These are phyloP conservation scores for Felis chaus DNA, from an alignment of 2,113 vertebrate genomes.

Conservation along the genomic window DNA sequence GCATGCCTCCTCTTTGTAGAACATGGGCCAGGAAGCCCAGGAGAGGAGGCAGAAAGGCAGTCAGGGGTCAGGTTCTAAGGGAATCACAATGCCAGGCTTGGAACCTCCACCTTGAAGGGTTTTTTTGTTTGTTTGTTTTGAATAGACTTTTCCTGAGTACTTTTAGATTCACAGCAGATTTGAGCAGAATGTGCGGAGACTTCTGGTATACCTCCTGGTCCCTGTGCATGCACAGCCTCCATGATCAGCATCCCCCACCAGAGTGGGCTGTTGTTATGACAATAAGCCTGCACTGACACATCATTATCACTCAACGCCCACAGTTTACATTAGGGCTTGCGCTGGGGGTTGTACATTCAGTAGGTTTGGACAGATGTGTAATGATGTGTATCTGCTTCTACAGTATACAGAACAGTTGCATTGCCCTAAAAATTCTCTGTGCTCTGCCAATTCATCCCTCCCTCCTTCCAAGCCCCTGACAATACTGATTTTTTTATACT, in stretches of 20 bases:
- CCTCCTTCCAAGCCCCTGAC: background rate
- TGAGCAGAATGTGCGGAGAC: background rate
- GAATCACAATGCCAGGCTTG: background rate
- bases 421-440: background rate
- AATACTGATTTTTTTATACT: background rate
- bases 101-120: background rate
- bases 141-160: background rate
- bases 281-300: rapidly evolving
- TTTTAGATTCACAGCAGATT: background rate
- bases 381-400: background rate
- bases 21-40: background rate
- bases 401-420: background rate
- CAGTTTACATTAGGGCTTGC: background rate
- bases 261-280: background rate
- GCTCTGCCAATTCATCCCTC: background rate
- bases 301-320: background rate
- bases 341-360: background rate
- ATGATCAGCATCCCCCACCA: background rate
- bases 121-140: background rate
- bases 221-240: background rate
- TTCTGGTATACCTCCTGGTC: background rate
- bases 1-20: background rate
- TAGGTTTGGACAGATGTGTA: background rate
- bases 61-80: background rate
- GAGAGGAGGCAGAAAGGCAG: background rate